Base-by-base conservation (phyloP, 2,797 vertebrate species). In the Uromys caudimaculatus region DNA sequence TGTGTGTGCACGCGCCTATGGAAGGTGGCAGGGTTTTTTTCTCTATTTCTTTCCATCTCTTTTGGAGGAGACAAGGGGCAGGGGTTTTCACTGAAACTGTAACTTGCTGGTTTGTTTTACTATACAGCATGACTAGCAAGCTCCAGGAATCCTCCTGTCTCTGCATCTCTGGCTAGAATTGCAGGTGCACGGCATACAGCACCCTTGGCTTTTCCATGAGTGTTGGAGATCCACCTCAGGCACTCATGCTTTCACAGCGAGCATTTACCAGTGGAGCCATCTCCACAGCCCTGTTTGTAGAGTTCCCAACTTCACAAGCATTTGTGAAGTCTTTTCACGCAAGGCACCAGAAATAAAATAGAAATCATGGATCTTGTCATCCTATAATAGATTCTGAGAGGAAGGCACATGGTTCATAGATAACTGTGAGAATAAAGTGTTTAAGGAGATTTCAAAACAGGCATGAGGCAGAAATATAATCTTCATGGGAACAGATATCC, bases 391-490 rank as follows among this genome's bases (percentile, higher is more conserved):
- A 47, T 13, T 44, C 19, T 38, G 67, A 78, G 47, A 75, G 41
- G 54, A 77, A 77, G 71, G 64, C 1, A 44, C 16, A 69, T 86
- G 69, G 62, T 76, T 91, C 89, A 85, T 81, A 90, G n/a, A 92
- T 11, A 93, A 38, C 5, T 47, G 4, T 64, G 47, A 62, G 35
- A 92, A 77, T 12, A 64, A 82, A 35, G 60, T 27, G 64, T 86
- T 71, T 93, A 79, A 91, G 83, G 85, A 13, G 12, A 89, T 77
- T 84, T 52, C 38, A 94, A 75, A 86, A 79, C 7, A 64, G 64
- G 75, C 71, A 52, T 52, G 54, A 92, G 47, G 88, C 10, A 58
- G 38, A 44, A 83, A 73, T 81, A 91, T 38, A 67, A 41, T 90
- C 89, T 41, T 58, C 13, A 35, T 23, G 4, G 58, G 50, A 29